phyloP scores from a whole-genome alignment of 2,888 invertebrate genomes.

The Lordiphosa andalusiaca region DNA sequence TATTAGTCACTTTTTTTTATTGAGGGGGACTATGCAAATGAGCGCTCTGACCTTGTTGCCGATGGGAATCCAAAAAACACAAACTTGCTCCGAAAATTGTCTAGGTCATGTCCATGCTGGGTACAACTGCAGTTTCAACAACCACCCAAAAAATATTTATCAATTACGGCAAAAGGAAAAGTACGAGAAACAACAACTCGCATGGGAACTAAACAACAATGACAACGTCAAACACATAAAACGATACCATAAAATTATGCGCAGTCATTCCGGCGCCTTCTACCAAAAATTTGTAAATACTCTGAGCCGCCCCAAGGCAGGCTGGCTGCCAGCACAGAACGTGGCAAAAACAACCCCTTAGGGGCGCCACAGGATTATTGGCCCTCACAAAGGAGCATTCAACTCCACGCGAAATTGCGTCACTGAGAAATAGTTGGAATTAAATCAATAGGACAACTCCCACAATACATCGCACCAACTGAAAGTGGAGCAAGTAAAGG shows the following conservation, averaged over 20 bases:
- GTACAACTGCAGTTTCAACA: conserved; percentile 41
- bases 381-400: conserved; percentile 46
- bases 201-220: conserved; percentile 27
- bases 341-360: conserved; percentile 66
- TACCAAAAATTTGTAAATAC: conserved; percentile 31
- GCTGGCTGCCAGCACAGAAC: conserved; percentile 29
- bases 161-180: conserved; percentile 42
- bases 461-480: conserved; percentile 39
- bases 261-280: conserved; percentile 65
- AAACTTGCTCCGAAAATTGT: conserved; percentile 37
- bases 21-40: conserved; percentile 7
- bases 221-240: conserved; percentile 42
- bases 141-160: conserved; percentile 34
- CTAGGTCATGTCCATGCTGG: conserved; percentile 53
- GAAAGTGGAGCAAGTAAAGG: conserved; percentile 45
- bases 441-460: conserved; percentile 74
- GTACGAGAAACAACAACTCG: conserved; percentile 9
- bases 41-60: conserved; percentile 3
- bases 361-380: conserved; percentile 53
- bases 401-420: conserved; percentile 64
- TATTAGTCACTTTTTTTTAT: conserved; percentile 24
- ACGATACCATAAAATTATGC: conserved; percentile 65
- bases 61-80: conserved; percentile 25
- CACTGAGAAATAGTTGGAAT: conserved; percentile 56
- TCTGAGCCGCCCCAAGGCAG: conserved; percentile 2